These are phyloP conservation scores for Lateolabrax maculatus DNA, from an alignment of 2,797 vertebrate genomes.

Conservation along the genomic window DNA sequence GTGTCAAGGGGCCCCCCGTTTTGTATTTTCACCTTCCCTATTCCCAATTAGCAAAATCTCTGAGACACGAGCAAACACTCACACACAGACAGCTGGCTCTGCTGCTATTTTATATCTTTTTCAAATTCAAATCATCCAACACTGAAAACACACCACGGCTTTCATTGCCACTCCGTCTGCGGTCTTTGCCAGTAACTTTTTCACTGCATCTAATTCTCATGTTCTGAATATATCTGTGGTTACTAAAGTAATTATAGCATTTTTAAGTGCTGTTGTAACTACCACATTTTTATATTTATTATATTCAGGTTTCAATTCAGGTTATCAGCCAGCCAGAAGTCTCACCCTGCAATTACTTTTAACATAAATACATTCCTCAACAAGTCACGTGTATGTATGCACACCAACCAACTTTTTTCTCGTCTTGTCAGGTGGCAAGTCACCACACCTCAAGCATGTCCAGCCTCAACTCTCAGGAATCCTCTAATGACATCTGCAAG, in stretches of 20 bases:
- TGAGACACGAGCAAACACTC: conserved; percentile 49
- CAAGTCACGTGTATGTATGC: not conserved
- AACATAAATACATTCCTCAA: not conserved
- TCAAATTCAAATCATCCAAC: conserved; percentile 45
- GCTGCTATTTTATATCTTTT: conserved; percentile 59
- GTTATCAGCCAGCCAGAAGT: conserved; percentile 5
- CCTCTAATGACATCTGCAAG: conserved; percentile 95
- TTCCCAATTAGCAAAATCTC: conserved; percentile 61
- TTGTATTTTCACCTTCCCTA: conserved; percentile 65
- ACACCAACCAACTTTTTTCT: not conserved
- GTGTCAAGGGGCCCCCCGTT: conserved; percentile 66
- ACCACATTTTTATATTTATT: conserved; percentile 8
- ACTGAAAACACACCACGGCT: conserved; percentile 46
- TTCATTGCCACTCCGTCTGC: conserved; percentile 35
- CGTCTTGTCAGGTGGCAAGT: conserved; percentile 85
- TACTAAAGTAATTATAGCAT: conserved; percentile 7
- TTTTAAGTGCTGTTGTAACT: conserved; percentile 2
- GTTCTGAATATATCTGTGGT: conserved; percentile 20
- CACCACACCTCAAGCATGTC: conserved; percentile 94
- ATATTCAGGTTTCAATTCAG: not conserved
- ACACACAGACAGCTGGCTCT: conserved; percentile 51
- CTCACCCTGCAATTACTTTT: not conserved
- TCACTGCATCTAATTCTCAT: conserved; percentile 26
- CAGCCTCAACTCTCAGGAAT: conserved; percentile 99
- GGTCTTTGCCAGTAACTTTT: conserved; percentile 22